These are phyloP conservation scores for Lepilemur ruficaudatus DNA, from an alignment of 2,797 vertebrate species.

Conservation along the genomic window DNA sequence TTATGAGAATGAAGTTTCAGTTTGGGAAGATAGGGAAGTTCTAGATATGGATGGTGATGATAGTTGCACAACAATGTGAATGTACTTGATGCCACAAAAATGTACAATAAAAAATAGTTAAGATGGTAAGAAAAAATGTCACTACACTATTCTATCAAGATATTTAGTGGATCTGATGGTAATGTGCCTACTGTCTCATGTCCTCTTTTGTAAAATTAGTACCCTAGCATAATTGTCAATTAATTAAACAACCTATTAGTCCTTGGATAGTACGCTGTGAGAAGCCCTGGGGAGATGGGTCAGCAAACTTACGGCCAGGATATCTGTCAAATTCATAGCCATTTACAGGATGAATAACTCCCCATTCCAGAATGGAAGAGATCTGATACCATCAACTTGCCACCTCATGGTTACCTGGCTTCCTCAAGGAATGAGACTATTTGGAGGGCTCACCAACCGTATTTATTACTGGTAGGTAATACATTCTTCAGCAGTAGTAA, in stretches of 20 bases:
- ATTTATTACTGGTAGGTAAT: not conserved
- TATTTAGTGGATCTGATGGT: not conserved
- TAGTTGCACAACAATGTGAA: not conserved
- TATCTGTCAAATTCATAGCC: not conserved
- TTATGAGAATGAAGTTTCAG: not conserved
- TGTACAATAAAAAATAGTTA: not conserved
- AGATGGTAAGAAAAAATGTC: not conserved
- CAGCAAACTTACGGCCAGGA: not conserved
- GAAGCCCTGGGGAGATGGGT: not conserved
- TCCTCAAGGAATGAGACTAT: not conserved
- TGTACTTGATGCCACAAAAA: not conserved
- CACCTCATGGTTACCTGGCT: not conserved
- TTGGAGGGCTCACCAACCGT: not conserved
- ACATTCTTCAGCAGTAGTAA: not conserved
- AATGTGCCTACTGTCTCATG: not conserved
- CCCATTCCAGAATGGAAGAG: not conserved
- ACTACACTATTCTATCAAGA: not conserved
- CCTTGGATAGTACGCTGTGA: not conserved
- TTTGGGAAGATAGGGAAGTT: not conserved
- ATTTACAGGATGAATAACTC: not conserved
- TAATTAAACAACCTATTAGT: not conserved
- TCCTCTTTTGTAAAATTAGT: not conserved
- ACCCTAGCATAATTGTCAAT: not conserved
- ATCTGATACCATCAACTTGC: not conserved
- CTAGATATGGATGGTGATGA: not conserved